Percentiles rank a stretch among this genome's conserved stretches.
Conservation (phyloP, 2,888 invertebrate genomes). For the Salpingus planirostris region DNA sequence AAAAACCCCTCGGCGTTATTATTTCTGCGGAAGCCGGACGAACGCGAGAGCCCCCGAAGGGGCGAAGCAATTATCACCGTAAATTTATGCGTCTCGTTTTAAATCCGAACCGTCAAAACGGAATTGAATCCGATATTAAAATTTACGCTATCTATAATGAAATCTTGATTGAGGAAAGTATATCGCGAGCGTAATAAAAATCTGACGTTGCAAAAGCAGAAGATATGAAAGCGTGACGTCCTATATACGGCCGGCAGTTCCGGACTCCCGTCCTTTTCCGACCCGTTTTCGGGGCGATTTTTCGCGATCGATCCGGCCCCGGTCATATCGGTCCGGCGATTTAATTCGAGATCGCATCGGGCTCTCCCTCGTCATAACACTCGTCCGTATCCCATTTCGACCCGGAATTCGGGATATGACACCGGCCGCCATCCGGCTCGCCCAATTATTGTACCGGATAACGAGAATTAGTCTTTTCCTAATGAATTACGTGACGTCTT, state of each 20-base stretch:
- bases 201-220: constrained; percentile 34
- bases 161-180: constrained; percentile 42
- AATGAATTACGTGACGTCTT: constrained; percentile 24
- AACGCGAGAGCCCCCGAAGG: constrained; percentile 21
- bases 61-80: constrained; percentile 27
- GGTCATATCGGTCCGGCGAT: constrained; percentile 22
- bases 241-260: constrained; percentile 16
- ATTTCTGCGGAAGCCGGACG: constrained; percentile 16
- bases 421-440: constrained; percentile 11
- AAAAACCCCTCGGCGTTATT: constrained; percentile 12
- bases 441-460: constrained; percentile 25
- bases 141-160: constrained; percentile 43
- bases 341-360: constrained; percentile 19
- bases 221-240: constrained; percentile 21
- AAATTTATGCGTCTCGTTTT: constrained; percentile 30
- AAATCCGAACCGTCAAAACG: constrained; percentile 31
- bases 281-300: constrained; percentile 6
- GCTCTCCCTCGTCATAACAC: constrained; percentile 11
- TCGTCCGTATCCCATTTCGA: constrained; percentile 21
- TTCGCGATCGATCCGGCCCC: constrained; percentile 12
- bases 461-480: constrained; percentile 22
- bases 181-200: constrained; percentile 39
- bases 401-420: constrained; percentile 21
- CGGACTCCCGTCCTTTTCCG: constrained; percentile 10
- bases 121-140: constrained; percentile 42